A percentile compares a stretch with the other conserved stretches of the same genome.
phyloP scores from a whole-genome alignment of 2,888 invertebrate species.

The Agrilus biguttatus region DNA sequence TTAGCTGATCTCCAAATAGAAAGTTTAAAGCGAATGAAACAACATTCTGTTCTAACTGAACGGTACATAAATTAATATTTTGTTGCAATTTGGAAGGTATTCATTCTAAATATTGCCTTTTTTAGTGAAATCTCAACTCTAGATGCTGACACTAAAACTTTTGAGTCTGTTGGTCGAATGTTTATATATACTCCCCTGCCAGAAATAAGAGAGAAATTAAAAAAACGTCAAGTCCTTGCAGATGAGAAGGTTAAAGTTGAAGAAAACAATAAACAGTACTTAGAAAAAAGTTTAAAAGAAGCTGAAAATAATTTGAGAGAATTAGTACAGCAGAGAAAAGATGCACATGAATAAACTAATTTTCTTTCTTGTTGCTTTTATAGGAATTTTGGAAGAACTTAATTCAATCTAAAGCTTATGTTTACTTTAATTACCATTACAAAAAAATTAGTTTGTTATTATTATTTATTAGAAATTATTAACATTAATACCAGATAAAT shows the following conservation, averaged over 20 bases:
- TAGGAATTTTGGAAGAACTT: too few relatives aligned
- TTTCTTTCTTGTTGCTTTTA: background rate
- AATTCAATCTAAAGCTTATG: too few relatives aligned
- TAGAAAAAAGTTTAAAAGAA: conserved; percentile 70
- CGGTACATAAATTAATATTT: conserved; percentile 32
- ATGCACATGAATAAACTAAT: conserved; percentile 12
- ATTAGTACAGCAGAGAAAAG: conserved; percentile 57
- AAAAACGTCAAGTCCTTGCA: conserved; percentile 39
- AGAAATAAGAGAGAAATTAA: conserved; percentile 48
- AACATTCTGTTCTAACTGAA: conserved; percentile 58
- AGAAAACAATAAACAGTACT: conserved; percentile 61
- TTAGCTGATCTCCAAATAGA: conserved; percentile 67
- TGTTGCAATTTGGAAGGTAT: background rate
- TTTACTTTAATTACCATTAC: too few relatives aligned
- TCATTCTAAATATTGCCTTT: conserved; percentile 7
- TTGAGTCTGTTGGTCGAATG: conserved; percentile 75
- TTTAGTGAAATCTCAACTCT: conserved; percentile 42
- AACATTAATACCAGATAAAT: too few relatives aligned
- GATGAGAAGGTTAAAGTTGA: conserved; percentile 56
- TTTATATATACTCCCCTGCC: conserved; percentile 57
- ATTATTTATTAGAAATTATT: too few relatives aligned
- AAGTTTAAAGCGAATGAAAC: conserved; percentile 47
- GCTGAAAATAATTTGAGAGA: conserved; percentile 75
- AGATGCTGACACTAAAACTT: conserved; percentile 52
- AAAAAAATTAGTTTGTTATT: too few relatives aligned